Evolutionary conservation across 2,113 vertebrate genomes (phyloP).

Genomic region (Clupea harengus): DNA sequence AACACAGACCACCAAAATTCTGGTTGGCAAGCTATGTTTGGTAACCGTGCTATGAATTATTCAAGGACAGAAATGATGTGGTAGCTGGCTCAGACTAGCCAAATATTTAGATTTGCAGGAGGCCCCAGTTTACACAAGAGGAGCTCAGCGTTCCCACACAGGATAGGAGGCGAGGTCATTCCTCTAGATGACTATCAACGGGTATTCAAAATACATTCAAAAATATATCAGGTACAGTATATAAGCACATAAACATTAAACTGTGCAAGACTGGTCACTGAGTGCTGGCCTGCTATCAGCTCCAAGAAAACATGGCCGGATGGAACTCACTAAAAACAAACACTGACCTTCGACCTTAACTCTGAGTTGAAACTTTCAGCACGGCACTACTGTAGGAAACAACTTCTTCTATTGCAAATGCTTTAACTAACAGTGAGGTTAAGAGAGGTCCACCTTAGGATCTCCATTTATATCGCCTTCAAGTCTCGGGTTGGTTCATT

Average conservation of each 20-base stretch:
- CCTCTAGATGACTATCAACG: not conserved
- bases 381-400: not conserved
- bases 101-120: not conserved
- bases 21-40: not conserved
- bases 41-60: not conserved
- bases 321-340: not conserved
- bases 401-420: not conserved
- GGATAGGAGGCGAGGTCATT: not conserved
- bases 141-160: not conserved
- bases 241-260: not conserved
- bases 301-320: not conserved
- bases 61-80: not conserved
- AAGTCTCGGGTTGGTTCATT: not conserved
- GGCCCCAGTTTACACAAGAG: slow-evolving; percentile 4
- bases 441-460: not conserved
- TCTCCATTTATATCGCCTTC: not conserved
- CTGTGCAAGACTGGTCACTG: not conserved
- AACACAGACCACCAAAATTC: not conserved
- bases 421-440: not conserved
- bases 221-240: not conserved
- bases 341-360: not conserved
- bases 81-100: not conserved
- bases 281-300: too few species aligned
- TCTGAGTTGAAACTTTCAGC: not conserved
- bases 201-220: not conserved